A percentile compares a stretch with the other conserved stretches of the same genome.
These are phyloP conservation scores for Fukomys damarensis DNA, from an alignment of 2,113 vertebrate genomes.

Conservation along the genomic window DNA sequence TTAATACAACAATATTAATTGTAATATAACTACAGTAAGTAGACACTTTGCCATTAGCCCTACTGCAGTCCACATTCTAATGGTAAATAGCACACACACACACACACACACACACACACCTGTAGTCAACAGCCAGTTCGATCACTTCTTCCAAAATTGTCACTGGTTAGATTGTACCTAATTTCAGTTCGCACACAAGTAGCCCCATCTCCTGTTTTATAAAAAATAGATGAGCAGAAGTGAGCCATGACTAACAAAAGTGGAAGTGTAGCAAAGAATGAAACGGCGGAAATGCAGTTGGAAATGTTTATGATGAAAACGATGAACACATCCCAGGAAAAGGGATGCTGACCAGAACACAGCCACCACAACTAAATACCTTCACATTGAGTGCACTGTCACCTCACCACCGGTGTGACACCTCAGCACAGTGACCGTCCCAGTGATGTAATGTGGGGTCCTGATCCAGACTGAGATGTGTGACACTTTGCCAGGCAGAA, in stretches of 20 bases:
- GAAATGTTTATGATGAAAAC: not conserved
- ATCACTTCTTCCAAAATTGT: not conserved
- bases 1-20: not conserved
- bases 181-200: not conserved
- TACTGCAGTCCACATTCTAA: not conserved
- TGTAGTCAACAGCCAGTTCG: not conserved
- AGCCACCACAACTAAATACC: not conserved
- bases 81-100: not conserved
- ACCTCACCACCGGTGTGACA: no score
- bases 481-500: slow-evolving; percentile 18
- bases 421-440: not conserved
- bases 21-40: not conserved
- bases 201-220: not conserved
- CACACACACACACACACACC: not conserved
- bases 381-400: not conserved
- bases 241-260: not conserved
- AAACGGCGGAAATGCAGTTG: not conserved
- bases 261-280: not conserved
- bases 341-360: not conserved
- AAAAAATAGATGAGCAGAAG: not conserved
- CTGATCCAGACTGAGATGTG: not conserved
- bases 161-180: not conserved
- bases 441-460: not conserved
- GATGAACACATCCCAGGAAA: not conserved
- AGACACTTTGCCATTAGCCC: not conserved